phyloP scores from a whole-genome alignment of 2,888 invertebrate species.

The Crocallis elinguaria region DNA sequence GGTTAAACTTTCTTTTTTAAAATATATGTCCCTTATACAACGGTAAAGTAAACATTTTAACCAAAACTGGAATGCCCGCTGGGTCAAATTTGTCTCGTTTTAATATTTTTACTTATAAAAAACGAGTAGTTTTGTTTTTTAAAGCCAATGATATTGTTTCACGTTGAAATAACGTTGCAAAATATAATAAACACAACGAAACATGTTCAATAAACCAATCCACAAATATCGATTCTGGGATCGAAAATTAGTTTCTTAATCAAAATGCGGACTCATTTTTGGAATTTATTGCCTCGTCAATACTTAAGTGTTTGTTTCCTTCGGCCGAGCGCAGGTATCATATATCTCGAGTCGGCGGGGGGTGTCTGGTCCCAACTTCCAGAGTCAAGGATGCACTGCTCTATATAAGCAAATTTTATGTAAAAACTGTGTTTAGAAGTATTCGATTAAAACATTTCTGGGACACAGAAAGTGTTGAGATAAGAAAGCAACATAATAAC shows the following conservation, averaged over 20 bases:
- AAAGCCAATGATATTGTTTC: not conserved
- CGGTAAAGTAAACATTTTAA: not conserved
- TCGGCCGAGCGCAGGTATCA: constrained; percentile 74
- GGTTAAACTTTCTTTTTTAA: not conserved
- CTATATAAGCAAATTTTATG: constrained; percentile 13
- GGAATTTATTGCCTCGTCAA: constrained; percentile 74
- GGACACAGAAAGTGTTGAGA: too few relatives aligned
- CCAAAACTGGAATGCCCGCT: constrained; percentile 5
- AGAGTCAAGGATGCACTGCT: constrained; percentile 38
- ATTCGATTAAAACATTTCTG: not conserved
- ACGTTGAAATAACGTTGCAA: not conserved
- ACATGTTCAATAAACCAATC: constrained; percentile 46
- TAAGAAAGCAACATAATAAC: too few relatives aligned
- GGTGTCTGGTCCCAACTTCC: constrained; percentile 71
- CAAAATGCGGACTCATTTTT: constrained; percentile 69
- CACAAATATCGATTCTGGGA: constrained; percentile 50
- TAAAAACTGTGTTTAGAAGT: not conserved
- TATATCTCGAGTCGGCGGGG: constrained; percentile 72
- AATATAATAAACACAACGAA: not conserved
- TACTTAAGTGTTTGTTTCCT: constrained; percentile 76
- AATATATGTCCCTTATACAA: not conserved
- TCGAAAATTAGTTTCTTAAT: constrained; percentile 76
- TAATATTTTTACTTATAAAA: constrained; percentile 1
- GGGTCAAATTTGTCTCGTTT: constrained; percentile 3
- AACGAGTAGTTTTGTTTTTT: not conserved